These are phyloP conservation scores for Poeciliopsis turneri DNA, from an alignment of 2,797 vertebrate species.

Conservation along the genomic window DNA sequence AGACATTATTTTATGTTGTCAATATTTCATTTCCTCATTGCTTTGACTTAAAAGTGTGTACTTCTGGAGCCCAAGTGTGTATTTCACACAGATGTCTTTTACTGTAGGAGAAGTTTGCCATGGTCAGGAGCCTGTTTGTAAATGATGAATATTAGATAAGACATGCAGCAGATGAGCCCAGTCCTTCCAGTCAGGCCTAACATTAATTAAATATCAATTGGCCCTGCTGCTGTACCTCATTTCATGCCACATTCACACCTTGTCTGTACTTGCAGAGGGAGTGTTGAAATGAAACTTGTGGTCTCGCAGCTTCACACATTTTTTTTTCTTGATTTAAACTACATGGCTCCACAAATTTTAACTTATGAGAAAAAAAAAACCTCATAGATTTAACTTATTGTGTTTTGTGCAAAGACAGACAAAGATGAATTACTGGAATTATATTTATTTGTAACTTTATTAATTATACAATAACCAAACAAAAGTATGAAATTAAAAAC, in stretches of 20 bases:
- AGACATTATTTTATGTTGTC: conserved; percentile 1
- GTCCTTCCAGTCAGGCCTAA: conserved; percentile 69
- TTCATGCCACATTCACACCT: conserved; percentile 78
- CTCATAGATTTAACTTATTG: conserved; percentile 14
- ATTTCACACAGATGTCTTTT: conserved; percentile 49
- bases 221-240: conserved; percentile 69
- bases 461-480: conserved; percentile 6
- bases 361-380: conserved; percentile 14
- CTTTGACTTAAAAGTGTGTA: background rate
- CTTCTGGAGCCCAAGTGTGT: background rate
- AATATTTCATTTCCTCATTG: conserved; percentile 1
- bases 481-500: conserved; percentile 11
- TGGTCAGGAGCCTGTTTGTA: conserved; percentile 69
- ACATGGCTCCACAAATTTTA: conserved; percentile 27
- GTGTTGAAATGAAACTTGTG: conserved; percentile 68
- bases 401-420: background rate
- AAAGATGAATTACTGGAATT: conserved; percentile 24
- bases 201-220: conserved; percentile 83
- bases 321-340: conserved; percentile 8
- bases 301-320: conserved; percentile 47
- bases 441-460: conserved; percentile 22
- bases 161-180: conserved; percentile 73
- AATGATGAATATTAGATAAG: conserved; percentile 80
- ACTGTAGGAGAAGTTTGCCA: conserved; percentile 67
- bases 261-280: conserved; percentile 58